Evolutionary conservation across 1,140 invertebrate genomes (phyloP).

Genomic region (Conus ventricosus): DNA sequence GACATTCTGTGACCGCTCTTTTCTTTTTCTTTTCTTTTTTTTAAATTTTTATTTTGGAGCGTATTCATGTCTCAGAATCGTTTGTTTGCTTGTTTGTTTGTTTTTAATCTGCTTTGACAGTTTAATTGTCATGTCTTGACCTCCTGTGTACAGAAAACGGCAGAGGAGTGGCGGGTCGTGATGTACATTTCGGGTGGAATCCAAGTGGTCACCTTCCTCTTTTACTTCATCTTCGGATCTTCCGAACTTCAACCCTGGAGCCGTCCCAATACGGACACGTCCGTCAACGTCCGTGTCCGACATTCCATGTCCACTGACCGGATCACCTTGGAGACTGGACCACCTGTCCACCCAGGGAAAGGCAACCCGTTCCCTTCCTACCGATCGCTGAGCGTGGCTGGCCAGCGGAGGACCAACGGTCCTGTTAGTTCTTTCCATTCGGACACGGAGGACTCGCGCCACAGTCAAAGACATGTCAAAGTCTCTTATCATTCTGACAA

Average conservation of each 20-base stretch:
- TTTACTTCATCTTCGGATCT: conserved; percentile 40
- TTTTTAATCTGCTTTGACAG: too few relatives aligned
- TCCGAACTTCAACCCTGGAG: conserved; percentile 38
- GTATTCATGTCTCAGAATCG: too few relatives aligned
- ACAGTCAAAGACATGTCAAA: not conserved
- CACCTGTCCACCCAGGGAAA: not conserved
- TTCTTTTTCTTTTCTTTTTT: too few relatives aligned
- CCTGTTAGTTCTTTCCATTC: not conserved
- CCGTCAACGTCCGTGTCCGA: not conserved
- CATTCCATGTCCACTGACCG: not conserved
- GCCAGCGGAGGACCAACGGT: not conserved
- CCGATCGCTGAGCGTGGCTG: not conserved
- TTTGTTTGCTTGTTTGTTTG: too few relatives aligned
- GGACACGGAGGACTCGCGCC: not conserved
- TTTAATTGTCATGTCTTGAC: too few relatives aligned
- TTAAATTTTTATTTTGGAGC: too few relatives aligned
- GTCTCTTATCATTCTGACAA: not conserved
- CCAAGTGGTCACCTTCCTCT: conserved; percentile 36
- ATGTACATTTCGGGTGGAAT: conserved; percentile 33
- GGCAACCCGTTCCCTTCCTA: not conserved
- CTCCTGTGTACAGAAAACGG: conserved; percentile 28
- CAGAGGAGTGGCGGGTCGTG: conserved; percentile 32
- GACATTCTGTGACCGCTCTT: too few relatives aligned
- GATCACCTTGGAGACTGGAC: not conserved
- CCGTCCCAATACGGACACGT: not conserved